Base-by-base conservation (phyloP, 2,797 vertebrate genomes). In the Brachyalestes nurse region DNA sequence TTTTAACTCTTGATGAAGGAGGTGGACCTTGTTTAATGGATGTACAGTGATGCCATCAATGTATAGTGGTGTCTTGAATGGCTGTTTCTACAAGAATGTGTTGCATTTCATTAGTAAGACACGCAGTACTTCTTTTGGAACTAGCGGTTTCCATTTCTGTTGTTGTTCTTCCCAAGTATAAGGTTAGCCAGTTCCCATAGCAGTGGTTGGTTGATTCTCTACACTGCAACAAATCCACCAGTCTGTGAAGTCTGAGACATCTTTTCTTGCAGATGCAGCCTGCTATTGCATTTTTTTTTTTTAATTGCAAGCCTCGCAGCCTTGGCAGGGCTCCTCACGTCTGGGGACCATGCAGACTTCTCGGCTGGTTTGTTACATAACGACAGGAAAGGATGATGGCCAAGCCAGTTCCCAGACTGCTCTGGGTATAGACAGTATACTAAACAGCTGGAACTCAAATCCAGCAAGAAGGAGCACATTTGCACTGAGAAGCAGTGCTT, bases 1-100 rank as follows among this genome's bases (percentile, higher is more conserved):
- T 73, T 77, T 70, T 40, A 66, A 49, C 19, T 75, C 74, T 74
- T 71, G 69, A 58, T 51, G 74, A 83, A 73, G 74, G 51, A 77
- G 17, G 57, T 38, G 4, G 40, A 45, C 25, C 64, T 65, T 77
- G 45, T 58, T 75, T 38, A 67, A 60, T 64, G 17, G 16, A 77
- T 76, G 58, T 83, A 72, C 73, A 66, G 67, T 71, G 49, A 21
- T 66, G 64, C 38, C 7, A 12, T 40, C 17, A 8, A 42, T 66
- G 64, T 66, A 42, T n/a, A 66, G 64, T 42, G 64, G 64, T 40
- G 64, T 19, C 64, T 72, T 58, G 34, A 77, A 47, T 72, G 12
- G n/a, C n/a, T 62, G 19, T 62, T 61, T 70, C 45, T 51, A 42
- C 53, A 40, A 49, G 53, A 47, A 25, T 16, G 28, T 34, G 58